Conservation (phyloP, 2,797 vertebrate species). For the Glossophaga mutica region DNA sequence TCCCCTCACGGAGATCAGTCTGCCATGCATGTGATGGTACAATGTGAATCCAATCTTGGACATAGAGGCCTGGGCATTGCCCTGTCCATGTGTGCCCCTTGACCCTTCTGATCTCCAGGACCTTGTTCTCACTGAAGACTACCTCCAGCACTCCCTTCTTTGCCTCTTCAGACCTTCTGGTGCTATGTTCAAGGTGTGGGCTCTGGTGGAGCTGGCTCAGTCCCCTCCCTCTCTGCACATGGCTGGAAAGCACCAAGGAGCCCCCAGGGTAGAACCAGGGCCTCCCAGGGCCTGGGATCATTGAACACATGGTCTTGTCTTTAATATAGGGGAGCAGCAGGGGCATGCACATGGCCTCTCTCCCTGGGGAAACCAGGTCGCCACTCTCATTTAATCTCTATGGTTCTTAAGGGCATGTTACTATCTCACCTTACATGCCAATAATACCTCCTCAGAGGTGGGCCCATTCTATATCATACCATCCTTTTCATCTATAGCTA, state of each 20-base stretch:
- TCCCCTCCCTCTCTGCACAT: no score
- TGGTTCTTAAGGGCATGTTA: neutral
- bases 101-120: neutral
- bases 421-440: neutral
- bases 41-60: neutral
- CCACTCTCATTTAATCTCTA: neutral
- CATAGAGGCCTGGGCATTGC: neutral
- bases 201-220: neutral
- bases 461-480: fast-evolving
- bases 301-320: neutral
- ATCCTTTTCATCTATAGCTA: neutral
- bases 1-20: neutral
- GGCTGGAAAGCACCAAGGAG: neutral
- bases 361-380: neutral
- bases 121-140: neutral
- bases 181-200: neutral
- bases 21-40: neutral
- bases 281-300: neutral
- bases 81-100: neutral
- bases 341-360: neutral
- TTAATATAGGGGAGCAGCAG: no score
- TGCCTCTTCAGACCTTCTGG: neutral
- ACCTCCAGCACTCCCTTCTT: neutral
- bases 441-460: fast-evolving
- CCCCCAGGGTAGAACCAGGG: neutral